Percentiles rank a stretch among this genome's conserved stretches.
Conservation (phyloP, 1,140 invertebrate genomes). For the Bombus sibiricus region DNA sequence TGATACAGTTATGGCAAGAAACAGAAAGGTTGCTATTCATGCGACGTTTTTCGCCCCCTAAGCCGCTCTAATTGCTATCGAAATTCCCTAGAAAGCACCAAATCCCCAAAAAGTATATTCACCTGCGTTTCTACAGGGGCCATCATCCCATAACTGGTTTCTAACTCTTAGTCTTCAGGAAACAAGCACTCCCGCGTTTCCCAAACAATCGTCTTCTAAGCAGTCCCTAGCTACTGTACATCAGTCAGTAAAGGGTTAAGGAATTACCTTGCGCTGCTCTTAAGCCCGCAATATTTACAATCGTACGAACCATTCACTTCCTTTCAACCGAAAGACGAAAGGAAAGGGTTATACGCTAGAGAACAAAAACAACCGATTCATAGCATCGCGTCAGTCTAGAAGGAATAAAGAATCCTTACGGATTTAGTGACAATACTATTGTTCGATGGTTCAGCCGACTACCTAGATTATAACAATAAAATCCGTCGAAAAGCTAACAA, state of each 20-base stretch:
- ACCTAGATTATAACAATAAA: slow-evolving; percentile 10
- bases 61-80: background rate
- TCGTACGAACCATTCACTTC: background rate
- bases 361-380: slow-evolving; percentile 21
- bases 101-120: background rate
- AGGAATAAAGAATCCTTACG: slow-evolving; percentile 27
- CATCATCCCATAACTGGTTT: background rate
- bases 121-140: background rate
- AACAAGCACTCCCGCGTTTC: no score
- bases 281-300: slow-evolving; percentile 43
- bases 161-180: background rate
- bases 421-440: slow-evolving; percentile 12
- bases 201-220: slow-evolving; percentile 13
- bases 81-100: background rate
- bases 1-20: no score
- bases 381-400: background rate
- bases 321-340: background rate
- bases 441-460: background rate
- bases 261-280: background rate
- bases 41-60: background rate
- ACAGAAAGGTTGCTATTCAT: background rate
- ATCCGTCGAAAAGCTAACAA: slow-evolving; percentile 12
- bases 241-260: background rate
- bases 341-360: slow-evolving; percentile 22
- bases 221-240: background rate